Conservation (phyloP, 2,888 invertebrate species). For the Acleris holmiana region DNA sequence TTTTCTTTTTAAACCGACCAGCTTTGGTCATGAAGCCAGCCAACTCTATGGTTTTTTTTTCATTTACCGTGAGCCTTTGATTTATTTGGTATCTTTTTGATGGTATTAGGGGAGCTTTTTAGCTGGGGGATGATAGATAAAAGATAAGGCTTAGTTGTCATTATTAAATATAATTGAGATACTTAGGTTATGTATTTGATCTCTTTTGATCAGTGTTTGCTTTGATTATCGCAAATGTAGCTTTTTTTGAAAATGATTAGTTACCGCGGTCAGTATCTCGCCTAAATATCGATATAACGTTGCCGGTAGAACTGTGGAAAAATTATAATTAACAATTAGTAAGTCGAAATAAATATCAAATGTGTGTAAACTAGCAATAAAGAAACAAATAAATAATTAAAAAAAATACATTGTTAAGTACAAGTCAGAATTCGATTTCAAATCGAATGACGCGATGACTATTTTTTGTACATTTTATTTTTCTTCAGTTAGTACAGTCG, state of each 20-base stretch:
- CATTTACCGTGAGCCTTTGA: conserved; percentile 56
- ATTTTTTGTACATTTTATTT: too few relatives aligned
- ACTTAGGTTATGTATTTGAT: conserved; percentile 18
- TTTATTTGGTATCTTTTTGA: conserved; percentile 43
- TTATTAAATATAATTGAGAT: conserved; percentile 27
- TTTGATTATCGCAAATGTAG: background rate
- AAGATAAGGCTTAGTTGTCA: conserved; percentile 31
- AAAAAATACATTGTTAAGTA: too few relatives aligned
- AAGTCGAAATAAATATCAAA: too few relatives aligned
- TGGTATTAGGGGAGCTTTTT: conserved; percentile 29
- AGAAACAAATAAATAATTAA: too few relatives aligned
- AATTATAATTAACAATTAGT: too few relatives aligned
- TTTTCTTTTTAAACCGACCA: conserved; percentile 41
- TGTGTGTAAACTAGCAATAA: too few relatives aligned
- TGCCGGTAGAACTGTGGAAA: too few relatives aligned
- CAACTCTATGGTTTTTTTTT: conserved; percentile 38
- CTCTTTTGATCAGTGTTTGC: background rate
- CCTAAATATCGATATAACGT: too few relatives aligned
- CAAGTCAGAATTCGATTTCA: too few relatives aligned
- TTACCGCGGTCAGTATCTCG: background rate
- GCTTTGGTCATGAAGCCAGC: conserved; percentile 31
- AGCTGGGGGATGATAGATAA: conserved; percentile 25
- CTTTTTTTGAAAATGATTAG: background rate
- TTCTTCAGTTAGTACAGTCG: too few relatives aligned
- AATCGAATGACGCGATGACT: too few relatives aligned